Evolutionary conservation across 2,797 vertebrate genomes (phyloP), one percentile per base, ranked within the genome.

Genomic region (Paguma larvata): DNA sequence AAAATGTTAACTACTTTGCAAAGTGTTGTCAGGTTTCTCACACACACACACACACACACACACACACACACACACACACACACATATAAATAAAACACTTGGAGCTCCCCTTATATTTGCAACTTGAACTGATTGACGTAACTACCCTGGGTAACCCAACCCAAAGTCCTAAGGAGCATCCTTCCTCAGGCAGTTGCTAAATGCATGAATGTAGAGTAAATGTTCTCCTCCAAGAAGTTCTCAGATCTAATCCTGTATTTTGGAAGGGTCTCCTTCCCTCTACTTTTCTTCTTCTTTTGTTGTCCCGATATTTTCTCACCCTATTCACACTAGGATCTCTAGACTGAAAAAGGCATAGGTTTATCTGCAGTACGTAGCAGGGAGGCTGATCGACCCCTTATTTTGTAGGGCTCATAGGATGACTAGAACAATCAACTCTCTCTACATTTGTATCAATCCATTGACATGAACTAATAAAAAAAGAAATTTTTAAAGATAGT

Each of bases 251-350:
- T 8, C 23, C 14, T 72, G 3, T 32, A 27, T 77, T 90, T 67
- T 25, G 25, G 38, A 92, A 92, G 7, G 15, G 8, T 78, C 72
- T 72, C 23, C n/a, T 34, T 83, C 38, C 6, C 27, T 91, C 48
- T 16, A 53, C 34, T 73, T n/a, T 80, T 51, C 48, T 67, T 34
- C 30, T 25, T 86, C 13, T 78, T 87, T 34, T 59, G 46, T 10
- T 84, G 3, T 38, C 44, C 48, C 67, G 59, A 83, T 25, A 95
- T 86, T 83, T 91, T 89, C 38, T 75, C 7, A 73, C 6, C 18
- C 41, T 53, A 11, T 21, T 38, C 38, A 85, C 14, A 78, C 6
- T 56, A 5, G 46, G 12, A 83, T 72, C 23, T 73, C 62, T 83
- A 59, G 59, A 38, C 51, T 34, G 21, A 77, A 41, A 65, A 88